A percentile compares a stretch with the other conserved stretches of the same genome.
Evolutionary conservation across 2,888 invertebrate species (phyloP).

Genomic region (Xanthia togata): DNA sequence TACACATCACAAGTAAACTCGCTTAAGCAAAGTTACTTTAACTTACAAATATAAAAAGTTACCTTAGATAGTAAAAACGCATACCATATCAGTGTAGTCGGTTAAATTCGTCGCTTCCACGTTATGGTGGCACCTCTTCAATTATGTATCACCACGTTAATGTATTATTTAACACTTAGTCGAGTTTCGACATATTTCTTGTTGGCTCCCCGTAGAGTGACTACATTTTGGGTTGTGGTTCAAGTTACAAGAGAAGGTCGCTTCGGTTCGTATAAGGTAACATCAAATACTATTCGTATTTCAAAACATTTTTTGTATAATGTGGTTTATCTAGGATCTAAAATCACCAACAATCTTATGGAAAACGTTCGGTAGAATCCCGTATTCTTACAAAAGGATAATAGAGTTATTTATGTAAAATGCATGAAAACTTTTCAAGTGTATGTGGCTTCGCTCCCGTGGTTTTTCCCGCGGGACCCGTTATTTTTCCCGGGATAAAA

Average conservation of each 20-base stretch:
- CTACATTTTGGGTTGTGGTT: constrained; percentile 68
- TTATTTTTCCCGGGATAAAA: no score
- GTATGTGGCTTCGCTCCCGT: no score
- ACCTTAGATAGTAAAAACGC: constrained; percentile 59
- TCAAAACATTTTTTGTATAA: background rate
- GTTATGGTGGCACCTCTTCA: constrained; percentile 76
- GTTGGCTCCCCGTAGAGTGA: constrained; percentile 81
- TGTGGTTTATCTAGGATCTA: background rate
- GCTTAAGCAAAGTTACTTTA: constrained; percentile 29
- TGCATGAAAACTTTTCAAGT: no score
- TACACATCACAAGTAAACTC: background rate
- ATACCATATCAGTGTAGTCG: constrained; percentile 62
- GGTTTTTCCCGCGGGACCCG: no score
- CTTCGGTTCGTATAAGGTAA: background rate
- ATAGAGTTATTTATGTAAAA: background rate
- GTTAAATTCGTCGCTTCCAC: constrained; percentile 70
- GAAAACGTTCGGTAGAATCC: no score
- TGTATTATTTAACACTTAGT: constrained; percentile 88
- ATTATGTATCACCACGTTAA: constrained; percentile 86
- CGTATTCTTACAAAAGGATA: background rate
- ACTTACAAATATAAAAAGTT: constrained; percentile 28
- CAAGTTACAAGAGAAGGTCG: constrained; percentile 56
- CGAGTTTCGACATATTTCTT: constrained; percentile 84
- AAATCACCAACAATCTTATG: background rate
- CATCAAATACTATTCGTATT: background rate